Conservation (phyloP, 1,140 invertebrate genomes). For the Conopomorpha cramerella region DNA sequence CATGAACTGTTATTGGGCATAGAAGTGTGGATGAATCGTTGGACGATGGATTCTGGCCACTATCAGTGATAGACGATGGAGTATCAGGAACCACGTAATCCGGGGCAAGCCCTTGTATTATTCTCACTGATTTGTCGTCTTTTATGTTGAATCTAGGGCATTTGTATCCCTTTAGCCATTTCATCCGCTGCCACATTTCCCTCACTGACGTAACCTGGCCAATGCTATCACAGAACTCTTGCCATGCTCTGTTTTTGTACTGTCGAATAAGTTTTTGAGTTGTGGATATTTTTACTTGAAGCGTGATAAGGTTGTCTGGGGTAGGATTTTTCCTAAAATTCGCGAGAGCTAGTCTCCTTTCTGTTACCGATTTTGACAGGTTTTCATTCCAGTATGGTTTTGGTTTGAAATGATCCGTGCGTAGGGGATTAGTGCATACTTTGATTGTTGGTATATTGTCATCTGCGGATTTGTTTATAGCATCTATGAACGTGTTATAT, state of each 20-base stretch:
- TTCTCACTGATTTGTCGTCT: not conserved
- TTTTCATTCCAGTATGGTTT: not conserved
- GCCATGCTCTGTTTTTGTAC: not conserved
- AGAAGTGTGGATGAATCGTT: slow-evolving; percentile 2
- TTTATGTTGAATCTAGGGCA: not conserved
- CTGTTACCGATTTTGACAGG: not conserved
- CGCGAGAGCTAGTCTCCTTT: not conserved
- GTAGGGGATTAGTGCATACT: not conserved
- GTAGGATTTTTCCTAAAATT: not conserved
- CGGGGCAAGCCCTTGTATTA: slow-evolving; percentile 7
- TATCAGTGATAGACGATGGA: slow-evolving; percentile 4
- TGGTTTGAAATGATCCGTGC: not conserved
- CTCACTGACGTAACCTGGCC: slow-evolving; percentile 2
- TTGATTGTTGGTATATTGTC: not conserved
- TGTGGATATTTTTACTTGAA: not conserved
- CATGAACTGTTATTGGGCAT: slow-evolving; percentile 1
- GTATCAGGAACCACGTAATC: slow-evolving; percentile 4
- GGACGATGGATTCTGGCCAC: not conserved
- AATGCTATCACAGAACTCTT: slow-evolving; percentile 4
- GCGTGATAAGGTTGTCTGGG: not conserved
- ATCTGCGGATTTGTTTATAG: not conserved
- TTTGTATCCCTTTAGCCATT: slow-evolving; percentile 11
- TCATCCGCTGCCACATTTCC: slow-evolving; percentile 12
- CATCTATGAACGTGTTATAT: not conserved
- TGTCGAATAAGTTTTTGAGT: slow-evolving; percentile 4